Conservation (phyloP, 2,113 vertebrate genomes). For the Oreotragus oreotragus region DNA sequence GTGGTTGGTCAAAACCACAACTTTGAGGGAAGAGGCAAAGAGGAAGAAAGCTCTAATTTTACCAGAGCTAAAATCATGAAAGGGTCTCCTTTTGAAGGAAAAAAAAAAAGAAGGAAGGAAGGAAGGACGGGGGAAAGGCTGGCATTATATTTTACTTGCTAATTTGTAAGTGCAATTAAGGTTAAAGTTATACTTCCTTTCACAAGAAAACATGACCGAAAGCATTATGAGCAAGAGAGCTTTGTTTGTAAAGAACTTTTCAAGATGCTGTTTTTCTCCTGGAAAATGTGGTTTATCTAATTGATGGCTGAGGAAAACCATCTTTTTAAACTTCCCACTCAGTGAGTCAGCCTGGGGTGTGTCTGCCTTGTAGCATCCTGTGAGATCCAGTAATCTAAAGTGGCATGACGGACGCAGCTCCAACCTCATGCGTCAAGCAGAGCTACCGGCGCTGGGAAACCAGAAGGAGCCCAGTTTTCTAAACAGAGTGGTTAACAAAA, state of each 20-base stretch:
- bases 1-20: slow-evolving; percentile 47
- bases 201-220: slow-evolving; percentile 56
- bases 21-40: slow-evolving; percentile 37
- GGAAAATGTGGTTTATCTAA: slow-evolving; percentile 87
- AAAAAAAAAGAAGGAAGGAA: background rate
- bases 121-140: background rate
- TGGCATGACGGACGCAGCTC: slow-evolving; percentile 75
- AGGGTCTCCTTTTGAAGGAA: slow-evolving; percentile 54
- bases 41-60: slow-evolving; percentile 58
- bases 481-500: slow-evolving; percentile 73
- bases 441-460: slow-evolving; percentile 74
- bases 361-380: slow-evolving; percentile 79
- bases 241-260: slow-evolving; percentile 66
- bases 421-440: slow-evolving; percentile 63
- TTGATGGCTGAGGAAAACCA: slow-evolving; percentile 82
- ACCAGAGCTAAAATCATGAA: slow-evolving; percentile 45
- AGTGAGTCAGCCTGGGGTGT: slow-evolving; percentile 82
- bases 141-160: slow-evolving; percentile 62
- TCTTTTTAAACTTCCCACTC: slow-evolving; percentile 83
- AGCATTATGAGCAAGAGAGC: slow-evolving; percentile 45
- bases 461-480: slow-evolving; percentile 53
- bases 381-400: slow-evolving; percentile 83
- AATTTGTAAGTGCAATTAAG: slow-evolving; percentile 70
- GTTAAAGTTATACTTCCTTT: slow-evolving; percentile 60
- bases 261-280: slow-evolving; percentile 82